phyloP scores from a whole-genome alignment of 1,140 invertebrate species.

The Drosophila truncata region DNA sequence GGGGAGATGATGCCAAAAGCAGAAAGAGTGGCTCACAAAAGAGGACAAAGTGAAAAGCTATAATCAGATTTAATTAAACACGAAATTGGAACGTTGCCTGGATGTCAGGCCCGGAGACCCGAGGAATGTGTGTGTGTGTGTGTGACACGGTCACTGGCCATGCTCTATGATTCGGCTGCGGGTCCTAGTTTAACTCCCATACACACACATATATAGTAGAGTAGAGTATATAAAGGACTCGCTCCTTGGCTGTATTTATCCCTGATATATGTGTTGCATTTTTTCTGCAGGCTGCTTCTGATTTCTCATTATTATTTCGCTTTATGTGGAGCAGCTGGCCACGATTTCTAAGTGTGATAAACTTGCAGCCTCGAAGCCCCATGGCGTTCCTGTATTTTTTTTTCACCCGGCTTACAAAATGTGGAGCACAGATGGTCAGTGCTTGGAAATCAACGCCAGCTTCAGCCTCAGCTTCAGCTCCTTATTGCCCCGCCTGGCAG shows the following conservation, averaged over 20 bases:
- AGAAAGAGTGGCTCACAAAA: slow-evolving; percentile 35
- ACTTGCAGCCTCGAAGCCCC: slow-evolving; percentile 47
- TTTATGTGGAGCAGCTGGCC: slow-evolving; percentile 70
- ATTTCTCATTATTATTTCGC: slow-evolving; percentile 81
- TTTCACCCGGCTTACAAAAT: background rate
- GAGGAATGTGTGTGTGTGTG: slow-evolving; percentile 55
- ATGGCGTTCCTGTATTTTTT: slow-evolving; percentile 17
- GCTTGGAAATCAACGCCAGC: slow-evolving; percentile 56
- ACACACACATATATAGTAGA: slow-evolving; percentile 1
- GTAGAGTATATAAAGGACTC: slow-evolving; percentile 2
- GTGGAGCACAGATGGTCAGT: slow-evolving; percentile 50
- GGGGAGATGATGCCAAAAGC: slow-evolving; percentile 35
- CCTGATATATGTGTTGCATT: slow-evolving; percentile 40
- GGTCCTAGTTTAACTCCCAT: slow-evolving; percentile 18
- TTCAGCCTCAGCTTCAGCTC: slow-evolving; percentile 13
- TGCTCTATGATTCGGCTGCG: slow-evolving; percentile 33
- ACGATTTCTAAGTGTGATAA: slow-evolving; percentile 76
- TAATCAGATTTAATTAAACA: slow-evolving; percentile 83
- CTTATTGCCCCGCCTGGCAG: slow-evolving; percentile 42
- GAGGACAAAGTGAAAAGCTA: slow-evolving; percentile 70
- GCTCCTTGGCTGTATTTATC: slow-evolving; percentile 25
- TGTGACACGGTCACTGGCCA: slow-evolving; percentile 60
- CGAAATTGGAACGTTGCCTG: slow-evolving; percentile 74
- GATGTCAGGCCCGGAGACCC: slow-evolving; percentile 42
- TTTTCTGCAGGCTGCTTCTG: slow-evolving; percentile 56